These are phyloP conservation scores for Rhinoraja longicauda DNA, from an alignment of 2,797 vertebrate species.

Conservation along the genomic window DNA sequence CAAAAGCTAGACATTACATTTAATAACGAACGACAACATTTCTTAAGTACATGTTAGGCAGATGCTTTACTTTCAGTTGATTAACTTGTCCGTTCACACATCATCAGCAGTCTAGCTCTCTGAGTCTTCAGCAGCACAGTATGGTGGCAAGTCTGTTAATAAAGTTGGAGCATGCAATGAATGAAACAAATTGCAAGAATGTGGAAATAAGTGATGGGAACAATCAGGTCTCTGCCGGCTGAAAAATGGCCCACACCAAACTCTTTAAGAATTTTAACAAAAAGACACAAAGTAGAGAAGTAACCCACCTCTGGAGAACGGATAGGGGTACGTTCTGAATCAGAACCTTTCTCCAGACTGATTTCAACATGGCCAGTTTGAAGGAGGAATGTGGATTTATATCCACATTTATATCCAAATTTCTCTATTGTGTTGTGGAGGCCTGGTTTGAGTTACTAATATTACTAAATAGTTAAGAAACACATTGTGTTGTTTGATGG, in stretches of 20 bases:
- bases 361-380: neutral
- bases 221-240: too few species aligned
- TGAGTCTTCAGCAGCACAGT: neutral
- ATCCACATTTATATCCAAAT: neutral
- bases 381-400: neutral
- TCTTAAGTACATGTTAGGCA: neutral
- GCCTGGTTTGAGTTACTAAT: neutral
- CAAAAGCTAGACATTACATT: too few species aligned
- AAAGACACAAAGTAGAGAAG: too few species aligned
- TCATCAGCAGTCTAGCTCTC: neutral
- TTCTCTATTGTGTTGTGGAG: too few species aligned
- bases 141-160: neutral
- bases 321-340: too few species aligned
- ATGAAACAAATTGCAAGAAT: neutral
- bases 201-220: neutral
- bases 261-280: neutral
- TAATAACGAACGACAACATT: too few species aligned
- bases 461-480: neutral
- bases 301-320: too few species aligned
- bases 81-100: neutral
- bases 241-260: neutral
- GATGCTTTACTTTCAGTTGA: neutral
- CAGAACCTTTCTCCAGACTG: neutral
- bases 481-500: neutral
- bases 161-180: neutral